Evolutionary conservation across 2,888 invertebrate genomes (phyloP), one percentile per base, ranked within the genome.

Genomic region (Bugula neritina): DNA sequence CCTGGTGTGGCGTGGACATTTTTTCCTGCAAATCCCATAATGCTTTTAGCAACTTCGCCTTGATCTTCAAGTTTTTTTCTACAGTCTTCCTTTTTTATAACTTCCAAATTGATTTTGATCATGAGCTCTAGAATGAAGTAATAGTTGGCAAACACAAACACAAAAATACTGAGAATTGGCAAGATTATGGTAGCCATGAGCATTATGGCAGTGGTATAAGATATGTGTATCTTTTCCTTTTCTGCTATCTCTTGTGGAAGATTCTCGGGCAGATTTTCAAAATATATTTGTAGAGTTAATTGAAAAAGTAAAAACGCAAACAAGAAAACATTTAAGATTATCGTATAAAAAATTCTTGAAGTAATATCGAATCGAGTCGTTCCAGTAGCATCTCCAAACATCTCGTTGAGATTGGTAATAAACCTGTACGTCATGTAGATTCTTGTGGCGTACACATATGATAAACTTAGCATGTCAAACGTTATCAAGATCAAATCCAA

Each of bases 121-220:
- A 75, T 69, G 10, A 75, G 31, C 63, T 74, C 74, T n/a, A 75
- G 54, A 17, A 73, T 35, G 72, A 72, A 75, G 69, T 52, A 73
- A 34, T 55, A 69, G 71, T 75, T 75, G 71, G 71, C 69, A 27
- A 72, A 35, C 2, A 74, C 34, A 52, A 74, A 75, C 27, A 75
- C 63, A 13, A 74, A 1, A 34, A 74, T 63, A 34, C 72, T 74
- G 69, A 72, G 55, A 10, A 72, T 57, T 5, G 75, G 75, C 21
- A 74, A 54, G 5, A 73, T 35, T n/a, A 75, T 69, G 35, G 74
- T 35, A 25, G 35, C 43, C 17, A 74, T 2, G 57, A 72, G 69
- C 27, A 74, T 25, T 21, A 72, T n/a, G 43, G 35, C 72, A 1
- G 74, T 69, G 3, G 52, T 1, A 31, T 54, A 54, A 1, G 71